Conservation (phyloP, 2,888 invertebrate species). For the Lymantria dispar region DNA sequence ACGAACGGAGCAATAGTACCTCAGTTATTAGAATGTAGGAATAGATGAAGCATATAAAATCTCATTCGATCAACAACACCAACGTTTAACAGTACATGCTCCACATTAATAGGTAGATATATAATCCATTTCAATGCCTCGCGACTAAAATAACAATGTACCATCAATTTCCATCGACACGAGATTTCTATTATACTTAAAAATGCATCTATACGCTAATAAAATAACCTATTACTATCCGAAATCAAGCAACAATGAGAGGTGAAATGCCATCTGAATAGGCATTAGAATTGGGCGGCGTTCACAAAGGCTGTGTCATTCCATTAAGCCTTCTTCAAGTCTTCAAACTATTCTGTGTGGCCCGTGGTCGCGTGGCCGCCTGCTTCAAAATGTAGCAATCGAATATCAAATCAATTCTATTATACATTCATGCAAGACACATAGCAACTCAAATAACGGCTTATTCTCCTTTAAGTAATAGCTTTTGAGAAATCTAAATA, state of each 20-base stretch:
- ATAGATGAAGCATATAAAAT: slow-evolving; percentile 42
- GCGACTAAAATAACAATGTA: slow-evolving; percentile 40
- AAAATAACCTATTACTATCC: slow-evolving; percentile 80
- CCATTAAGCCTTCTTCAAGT: slow-evolving; percentile 80
- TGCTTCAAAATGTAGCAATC: slow-evolving; percentile 58
- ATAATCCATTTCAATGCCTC: slow-evolving; percentile 31
- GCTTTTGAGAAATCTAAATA: slow-evolving; percentile 21
- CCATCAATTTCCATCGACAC: slow-evolving; percentile 52
- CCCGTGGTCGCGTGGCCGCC: slow-evolving; percentile 70
- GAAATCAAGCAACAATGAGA: slow-evolving; percentile 80
- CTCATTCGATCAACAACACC: slow-evolving; percentile 44
- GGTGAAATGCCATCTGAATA: slow-evolving; percentile 81
- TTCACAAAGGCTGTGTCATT: slow-evolving; percentile 80
- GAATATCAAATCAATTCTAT: slow-evolving; percentile 77
- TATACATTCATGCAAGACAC: slow-evolving; percentile 52
- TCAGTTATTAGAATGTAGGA: slow-evolving; percentile 39
- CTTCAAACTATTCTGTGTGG: slow-evolving; percentile 73
- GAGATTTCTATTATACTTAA: slow-evolving; percentile 67
- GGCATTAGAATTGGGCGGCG: slow-evolving; percentile 82
- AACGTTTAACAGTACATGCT: slow-evolving; percentile 38
- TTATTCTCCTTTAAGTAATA: slow-evolving; percentile 41
- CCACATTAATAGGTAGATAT: slow-evolving; percentile 37
- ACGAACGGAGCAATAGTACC: slow-evolving; percentile 14
- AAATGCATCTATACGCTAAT: slow-evolving; percentile 73
- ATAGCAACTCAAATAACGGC: slow-evolving; percentile 32